Evolutionary conservation across 2,113 vertebrate genomes (phyloP), one percentile per base, ranked within the genome.

Genomic region (Phyllopteryx taeniolatus): DNA sequence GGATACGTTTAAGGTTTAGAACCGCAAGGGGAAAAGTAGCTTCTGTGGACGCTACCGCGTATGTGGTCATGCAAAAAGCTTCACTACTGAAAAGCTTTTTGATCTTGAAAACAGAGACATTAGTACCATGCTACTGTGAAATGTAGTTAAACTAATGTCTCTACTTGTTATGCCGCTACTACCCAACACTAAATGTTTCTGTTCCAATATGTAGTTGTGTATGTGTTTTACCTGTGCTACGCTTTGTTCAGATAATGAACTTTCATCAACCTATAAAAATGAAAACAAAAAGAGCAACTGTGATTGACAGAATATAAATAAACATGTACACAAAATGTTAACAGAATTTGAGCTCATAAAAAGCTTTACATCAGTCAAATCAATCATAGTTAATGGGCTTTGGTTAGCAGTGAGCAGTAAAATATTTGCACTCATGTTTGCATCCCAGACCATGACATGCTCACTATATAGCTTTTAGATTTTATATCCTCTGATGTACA

Each of bases 191-290:
- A 22, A n/a, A 12, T 74, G 20, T 31, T 54, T 22, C n/a, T 64
- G 35, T 39, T 39, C 35, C 35, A 39, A 39, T 39, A 31, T 66
- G 47, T 44, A 22, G 20, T 43, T 78, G 65, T 77, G 43, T 73
- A 19, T 60, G 51, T 47, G 43, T 72, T 70, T 87, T 91, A 95
- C 94, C 93, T 94, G 95, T 60, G 94, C 85, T 72, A 94, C 81
- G 5, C 93, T 95, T 77, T 94, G 93, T 74, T 96, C 90, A 2
- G 92, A 93, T 77, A 95, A 75, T 57, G 93, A 72, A 71, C 78
- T 90, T 33, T 93, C 94, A 60, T 93, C 94, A 11, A 75, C 89
- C 94, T 94, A 89, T 7, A 81, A 83, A 53, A 84, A 20, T 86
- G 74, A 81, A 14, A 78, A 22, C 79, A 2, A 17, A 20, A 19